Evolutionary conservation across 2,797 vertebrate species (phyloP).

Genomic region (Gastrophryne carolinensis): DNA sequence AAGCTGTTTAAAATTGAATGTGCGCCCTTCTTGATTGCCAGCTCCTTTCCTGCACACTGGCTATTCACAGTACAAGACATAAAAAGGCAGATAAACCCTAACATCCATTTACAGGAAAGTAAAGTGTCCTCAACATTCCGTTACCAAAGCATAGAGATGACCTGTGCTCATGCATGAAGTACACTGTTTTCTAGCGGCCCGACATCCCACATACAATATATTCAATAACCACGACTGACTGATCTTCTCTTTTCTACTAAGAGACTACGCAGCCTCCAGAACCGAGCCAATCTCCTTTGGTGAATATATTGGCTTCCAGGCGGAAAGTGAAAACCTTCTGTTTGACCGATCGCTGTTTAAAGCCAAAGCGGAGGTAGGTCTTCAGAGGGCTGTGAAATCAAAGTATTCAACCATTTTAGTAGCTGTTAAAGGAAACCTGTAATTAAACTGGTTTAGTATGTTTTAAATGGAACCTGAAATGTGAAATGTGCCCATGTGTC

Average conservation of each 20-base stretch:
- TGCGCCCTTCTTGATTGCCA: too few relatives aligned
- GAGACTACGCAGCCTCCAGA: slow-evolving; percentile 17
- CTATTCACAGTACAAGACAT: not conserved
- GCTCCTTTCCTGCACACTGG: not conserved
- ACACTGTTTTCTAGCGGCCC: not conserved
- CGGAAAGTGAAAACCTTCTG: slow-evolving; percentile 27
- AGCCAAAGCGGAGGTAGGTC: slow-evolving; percentile 28
- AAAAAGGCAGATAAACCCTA: not conserved
- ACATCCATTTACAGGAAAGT: not conserved
- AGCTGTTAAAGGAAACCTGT: too few relatives aligned
- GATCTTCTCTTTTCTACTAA: slow-evolving; percentile 38
- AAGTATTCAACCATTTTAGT: too few relatives aligned
- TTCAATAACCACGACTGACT: not conserved
- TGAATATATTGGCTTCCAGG: slow-evolving; percentile 29
- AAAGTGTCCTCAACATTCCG: not conserved
- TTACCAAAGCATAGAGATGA: not conserved
- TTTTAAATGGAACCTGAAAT: too few relatives aligned
- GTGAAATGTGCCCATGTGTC: too few relatives aligned
- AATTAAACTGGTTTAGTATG: too few relatives aligned
- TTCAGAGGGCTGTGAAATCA: too few relatives aligned
- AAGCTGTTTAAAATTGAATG: too few relatives aligned
- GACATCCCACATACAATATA: not conserved
- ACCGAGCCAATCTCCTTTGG: not conserved
- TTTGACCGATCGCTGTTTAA: slow-evolving; percentile 53
- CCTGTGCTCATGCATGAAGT: not conserved